These are phyloP conservation scores for Drosophila obscura DNA, from an alignment of 1,140 invertebrate genomes.

Conservation along the genomic window DNA sequence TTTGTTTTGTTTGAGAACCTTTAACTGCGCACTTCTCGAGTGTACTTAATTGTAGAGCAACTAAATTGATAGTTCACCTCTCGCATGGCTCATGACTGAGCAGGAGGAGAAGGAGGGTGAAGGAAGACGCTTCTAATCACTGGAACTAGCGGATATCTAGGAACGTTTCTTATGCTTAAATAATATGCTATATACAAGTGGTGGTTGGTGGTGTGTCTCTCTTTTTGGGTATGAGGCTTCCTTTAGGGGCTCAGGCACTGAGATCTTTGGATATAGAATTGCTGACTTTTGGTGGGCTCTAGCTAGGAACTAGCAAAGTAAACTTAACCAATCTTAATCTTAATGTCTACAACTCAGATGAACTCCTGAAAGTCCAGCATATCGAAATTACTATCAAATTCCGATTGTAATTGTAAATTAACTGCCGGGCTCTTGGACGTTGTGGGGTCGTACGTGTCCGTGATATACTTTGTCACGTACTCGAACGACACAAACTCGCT, in stretches of 20 bases:
- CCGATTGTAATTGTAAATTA: constrained; percentile 46
- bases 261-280: constrained; percentile 67
- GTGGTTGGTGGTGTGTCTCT: constrained; percentile 20
- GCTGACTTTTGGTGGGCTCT: constrained; percentile 38
- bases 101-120: not conserved
- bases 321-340: not conserved
- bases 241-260: constrained; percentile 54
- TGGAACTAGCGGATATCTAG: constrained; percentile 41
- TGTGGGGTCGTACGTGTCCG: constrained; percentile 61
- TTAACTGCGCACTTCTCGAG: constrained; percentile 35
- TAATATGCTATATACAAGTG: constrained; percentile 41
- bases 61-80: constrained; percentile 23
- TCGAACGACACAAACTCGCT: constrained; percentile 82
- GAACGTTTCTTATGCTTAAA: constrained; percentile 40
- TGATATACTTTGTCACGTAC: constrained; percentile 80
- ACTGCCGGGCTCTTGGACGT: constrained; percentile 32
- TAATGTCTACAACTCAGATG: constrained; percentile 48
- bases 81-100: constrained; percentile 2
- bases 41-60: constrained; percentile 23
- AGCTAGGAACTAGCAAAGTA: constrained; percentile 8
- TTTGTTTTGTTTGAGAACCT: constrained; percentile 18
- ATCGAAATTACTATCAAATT: constrained; percentile 72
- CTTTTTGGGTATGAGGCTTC: constrained; percentile 13
- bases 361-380: constrained; percentile 78
- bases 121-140: constrained; percentile 73